Percentiles rank a stretch among this genome's conserved stretches.
These are phyloP conservation scores for Actinopyga echinites DNA, from an alignment of 53 echinoderm and acorn worm species.

Conservation along the genomic window DNA sequence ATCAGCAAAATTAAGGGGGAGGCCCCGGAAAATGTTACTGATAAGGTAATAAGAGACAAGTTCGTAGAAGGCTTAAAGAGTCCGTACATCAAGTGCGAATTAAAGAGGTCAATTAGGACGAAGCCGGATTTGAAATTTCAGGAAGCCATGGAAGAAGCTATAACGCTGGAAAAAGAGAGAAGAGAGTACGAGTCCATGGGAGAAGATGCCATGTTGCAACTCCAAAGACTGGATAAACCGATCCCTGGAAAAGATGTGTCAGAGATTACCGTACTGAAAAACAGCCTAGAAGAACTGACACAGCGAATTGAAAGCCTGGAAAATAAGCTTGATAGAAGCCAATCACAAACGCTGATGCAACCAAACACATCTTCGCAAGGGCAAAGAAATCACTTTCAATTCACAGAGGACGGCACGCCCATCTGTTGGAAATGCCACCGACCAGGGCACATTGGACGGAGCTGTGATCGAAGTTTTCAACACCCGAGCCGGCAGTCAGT, in stretches of 20 bases:
- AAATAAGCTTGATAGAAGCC: no score
- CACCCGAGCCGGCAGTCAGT: no score
- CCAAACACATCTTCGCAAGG: no score
- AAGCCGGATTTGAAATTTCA: neutral
- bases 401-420: neutral
- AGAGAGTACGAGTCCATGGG: neutral
- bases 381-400: no score
- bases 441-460: slow-evolving; percentile 6
- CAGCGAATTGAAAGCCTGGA: no score
- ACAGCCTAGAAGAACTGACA: no score
- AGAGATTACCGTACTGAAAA: no score
- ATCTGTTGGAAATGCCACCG: neutral
- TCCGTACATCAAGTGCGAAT: neutral
- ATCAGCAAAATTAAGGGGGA: neutral
- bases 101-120: slow-evolving; percentile 1
- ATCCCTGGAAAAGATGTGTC: no score
- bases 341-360: no score
- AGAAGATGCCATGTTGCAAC: no score
- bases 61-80: slow-evolving; percentile 43
- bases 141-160: slow-evolving; percentile 7
- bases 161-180: neutral
- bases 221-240: no score
- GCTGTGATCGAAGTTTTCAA: no score
- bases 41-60: slow-evolving; percentile 9
- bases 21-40: neutral